Conservation (phyloP, 2,797 vertebrate genomes). For the Crax fasciolata region DNA sequence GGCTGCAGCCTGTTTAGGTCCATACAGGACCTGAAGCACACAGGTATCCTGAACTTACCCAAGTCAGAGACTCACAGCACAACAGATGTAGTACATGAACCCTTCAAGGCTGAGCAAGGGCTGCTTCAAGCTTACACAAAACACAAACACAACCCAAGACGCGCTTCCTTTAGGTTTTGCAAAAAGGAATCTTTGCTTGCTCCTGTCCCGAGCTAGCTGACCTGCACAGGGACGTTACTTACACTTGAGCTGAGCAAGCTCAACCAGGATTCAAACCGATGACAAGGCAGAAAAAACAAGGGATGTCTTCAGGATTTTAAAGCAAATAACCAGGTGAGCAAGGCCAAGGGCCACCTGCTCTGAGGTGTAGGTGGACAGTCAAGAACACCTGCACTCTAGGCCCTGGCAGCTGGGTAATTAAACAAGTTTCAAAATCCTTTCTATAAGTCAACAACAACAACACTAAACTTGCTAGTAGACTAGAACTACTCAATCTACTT, state of each 20-base stretch:
- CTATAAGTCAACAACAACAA: background rate
- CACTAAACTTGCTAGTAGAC: background rate
- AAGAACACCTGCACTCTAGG: background rate
- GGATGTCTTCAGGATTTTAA: background rate
- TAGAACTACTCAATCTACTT: background rate
- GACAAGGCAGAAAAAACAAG: background rate
- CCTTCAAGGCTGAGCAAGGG: background rate
- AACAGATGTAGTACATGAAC: accelerated
- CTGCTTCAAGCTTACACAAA: background rate
- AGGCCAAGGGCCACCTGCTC: background rate
- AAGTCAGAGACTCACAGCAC: background rate
- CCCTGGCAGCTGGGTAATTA: background rate
- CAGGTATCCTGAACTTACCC: background rate
- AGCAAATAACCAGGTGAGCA: background rate
- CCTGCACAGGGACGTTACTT: background rate
- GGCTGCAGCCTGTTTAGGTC: background rate
- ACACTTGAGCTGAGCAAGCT: background rate
- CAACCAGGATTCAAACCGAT: background rate
- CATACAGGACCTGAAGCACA: background rate
- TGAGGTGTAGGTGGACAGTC: background rate
- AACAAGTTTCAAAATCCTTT: background rate
- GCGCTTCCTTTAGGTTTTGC: background rate
- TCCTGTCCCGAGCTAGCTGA: background rate
- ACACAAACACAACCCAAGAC: background rate
- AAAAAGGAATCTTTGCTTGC: background rate